Conservation (phyloP, 2,888 invertebrate species). For the Platycheirus albimanus region DNA sequence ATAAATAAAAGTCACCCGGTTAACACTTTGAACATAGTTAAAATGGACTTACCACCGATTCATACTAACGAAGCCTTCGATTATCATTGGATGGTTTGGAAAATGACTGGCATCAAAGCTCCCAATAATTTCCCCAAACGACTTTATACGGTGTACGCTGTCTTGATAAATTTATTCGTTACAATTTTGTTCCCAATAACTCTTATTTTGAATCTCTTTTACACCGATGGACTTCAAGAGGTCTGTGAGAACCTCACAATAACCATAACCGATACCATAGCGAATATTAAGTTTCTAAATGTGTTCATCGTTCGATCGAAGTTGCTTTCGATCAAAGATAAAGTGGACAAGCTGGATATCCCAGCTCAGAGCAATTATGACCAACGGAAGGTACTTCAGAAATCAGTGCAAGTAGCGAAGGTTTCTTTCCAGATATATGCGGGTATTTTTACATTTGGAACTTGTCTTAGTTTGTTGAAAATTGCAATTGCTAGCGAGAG, state of each 20-base stretch:
- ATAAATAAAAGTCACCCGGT: constrained; percentile 11
- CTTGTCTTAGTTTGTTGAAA: constrained; percentile 76
- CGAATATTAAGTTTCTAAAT: constrained; percentile 80
- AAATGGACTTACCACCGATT: constrained; percentile 32
- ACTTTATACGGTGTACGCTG: constrained; percentile 74
- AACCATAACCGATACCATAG: constrained; percentile 78
- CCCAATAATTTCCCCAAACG: constrained; percentile 54
- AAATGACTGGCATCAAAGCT: constrained; percentile 77
- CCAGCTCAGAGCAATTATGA: constrained; percentile 49
- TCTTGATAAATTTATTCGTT: constrained; percentile 77
- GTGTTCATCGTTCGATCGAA: constrained; percentile 77
- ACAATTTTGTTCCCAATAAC: constrained; percentile 79
- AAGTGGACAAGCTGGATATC: constrained; percentile 73
- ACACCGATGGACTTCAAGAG: constrained; percentile 76
- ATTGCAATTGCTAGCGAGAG: constrained; percentile 75
- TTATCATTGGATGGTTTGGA: constrained; percentile 80
- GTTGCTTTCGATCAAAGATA: constrained; percentile 75
- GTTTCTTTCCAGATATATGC: constrained; percentile 77
- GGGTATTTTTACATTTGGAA: constrained; percentile 77
- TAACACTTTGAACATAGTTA: neutral
- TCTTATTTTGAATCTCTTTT: constrained; percentile 77
- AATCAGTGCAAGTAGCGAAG: constrained; percentile 75
- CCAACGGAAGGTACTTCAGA: constrained; percentile 75
- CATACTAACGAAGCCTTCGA: constrained; percentile 77
- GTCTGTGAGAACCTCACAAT: constrained; percentile 80